These are phyloP conservation scores for Aplysina aerophoba DNA, from an alignment of 37 sponge, comb jelly and placozoan genomes.

Conservation along the genomic window DNA sequence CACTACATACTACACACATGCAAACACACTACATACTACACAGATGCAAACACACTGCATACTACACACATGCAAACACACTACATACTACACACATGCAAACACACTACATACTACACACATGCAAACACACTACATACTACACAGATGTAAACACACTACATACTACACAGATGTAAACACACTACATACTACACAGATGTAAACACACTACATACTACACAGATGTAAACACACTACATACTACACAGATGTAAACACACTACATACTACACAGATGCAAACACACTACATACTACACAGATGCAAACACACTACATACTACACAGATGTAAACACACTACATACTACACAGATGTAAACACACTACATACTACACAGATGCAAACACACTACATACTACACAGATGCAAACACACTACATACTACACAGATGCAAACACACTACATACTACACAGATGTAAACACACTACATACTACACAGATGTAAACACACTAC, in stretches of 20 bases:
- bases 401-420: too few species aligned
- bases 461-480: too few species aligned
- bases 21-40: too few species aligned
- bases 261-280: not conserved
- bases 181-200: slow-evolving; percentile 6
- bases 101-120: not conserved
- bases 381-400: too few species aligned
- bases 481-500: too few species aligned
- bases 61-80: not conserved
- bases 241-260: not conserved
- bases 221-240: not conserved
- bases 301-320: not conserved
- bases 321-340: not conserved
- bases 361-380: too few species aligned
- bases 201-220: not conserved
- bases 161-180: not conserved
- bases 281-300: slow-evolving; percentile 28
- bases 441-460: too few species aligned
- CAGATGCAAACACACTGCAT: too few species aligned
- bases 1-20: not conserved
- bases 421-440: too few species aligned
- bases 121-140: not conserved
- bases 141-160: not conserved
- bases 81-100: not conserved
- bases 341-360: not conserved